Evolutionary conservation across 2,888 invertebrate genomes (phyloP).

Genomic region (Epiblema foenella): DNA sequence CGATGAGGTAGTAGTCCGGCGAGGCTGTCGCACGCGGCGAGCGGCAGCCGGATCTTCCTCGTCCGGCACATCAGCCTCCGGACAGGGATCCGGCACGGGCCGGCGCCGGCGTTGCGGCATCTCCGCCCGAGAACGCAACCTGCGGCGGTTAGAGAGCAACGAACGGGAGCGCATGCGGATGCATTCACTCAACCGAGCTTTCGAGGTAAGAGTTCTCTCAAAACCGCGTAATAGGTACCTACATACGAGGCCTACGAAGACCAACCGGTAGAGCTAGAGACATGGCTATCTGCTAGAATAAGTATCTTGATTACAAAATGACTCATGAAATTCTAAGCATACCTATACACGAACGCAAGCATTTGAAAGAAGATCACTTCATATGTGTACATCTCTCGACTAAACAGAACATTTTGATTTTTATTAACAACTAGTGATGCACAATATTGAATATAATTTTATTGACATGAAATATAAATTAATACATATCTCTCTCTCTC

Average conservation of each 20-base stretch:
- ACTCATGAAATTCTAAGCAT: too few species aligned
- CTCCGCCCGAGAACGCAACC: conserved; percentile 93
- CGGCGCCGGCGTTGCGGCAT: conserved; percentile 90
- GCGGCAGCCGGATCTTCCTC: conserved; percentile 62
- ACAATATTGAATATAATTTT: too few species aligned
- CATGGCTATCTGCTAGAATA: too few species aligned
- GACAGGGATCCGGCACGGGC: conserved; percentile 63
- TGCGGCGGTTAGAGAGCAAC: conserved; percentile 94
- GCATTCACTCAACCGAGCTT: conserved; percentile 96
- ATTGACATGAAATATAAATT: too few species aligned
- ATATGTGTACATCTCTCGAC: too few species aligned
- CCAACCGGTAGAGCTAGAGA: not conserved
- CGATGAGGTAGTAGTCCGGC: conserved; percentile 66
- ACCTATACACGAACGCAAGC: too few species aligned
- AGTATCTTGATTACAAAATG: too few species aligned
- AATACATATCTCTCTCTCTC: too few species aligned
- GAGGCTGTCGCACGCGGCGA: conserved; percentile 64
- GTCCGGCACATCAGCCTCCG: conserved; percentile 63
- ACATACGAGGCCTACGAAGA: not conserved
- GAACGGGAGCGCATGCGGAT: conserved; percentile 96
- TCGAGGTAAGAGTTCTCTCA: conserved; percentile 87
- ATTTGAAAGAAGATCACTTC: too few species aligned
- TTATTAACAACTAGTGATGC: too few species aligned
- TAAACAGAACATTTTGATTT: too few species aligned
- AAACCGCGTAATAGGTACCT: not conserved